Percentiles rank a stretch among this genome's conserved stretches.
Conservation (phyloP, 2,113 vertebrate species). For the Drymodes brunneopygia region DNA sequence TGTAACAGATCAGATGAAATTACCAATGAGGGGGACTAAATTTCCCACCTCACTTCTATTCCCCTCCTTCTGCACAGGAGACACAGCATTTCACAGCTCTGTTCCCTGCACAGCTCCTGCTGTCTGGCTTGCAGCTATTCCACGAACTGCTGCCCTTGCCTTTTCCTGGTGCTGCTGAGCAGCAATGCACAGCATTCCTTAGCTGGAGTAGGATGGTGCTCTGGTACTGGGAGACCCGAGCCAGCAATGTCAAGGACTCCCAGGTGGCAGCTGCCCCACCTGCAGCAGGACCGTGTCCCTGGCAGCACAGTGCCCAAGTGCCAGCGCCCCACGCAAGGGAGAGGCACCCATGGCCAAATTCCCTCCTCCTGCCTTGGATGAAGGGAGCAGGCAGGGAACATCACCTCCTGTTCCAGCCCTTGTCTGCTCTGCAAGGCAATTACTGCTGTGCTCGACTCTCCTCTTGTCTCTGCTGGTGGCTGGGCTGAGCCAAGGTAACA, state of each 20-base stretch:
- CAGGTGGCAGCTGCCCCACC: neutral
- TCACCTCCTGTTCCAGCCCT: neutral
- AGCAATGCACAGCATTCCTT: neutral
- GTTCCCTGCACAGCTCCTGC: rapidly evolving
- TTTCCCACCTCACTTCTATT: neutral
- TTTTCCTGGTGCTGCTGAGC: neutral
- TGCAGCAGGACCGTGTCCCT: rapidly evolving
- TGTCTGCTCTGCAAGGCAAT: neutral
- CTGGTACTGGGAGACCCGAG: rapidly evolving
- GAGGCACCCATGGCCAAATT: neutral
- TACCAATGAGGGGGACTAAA: neutral
- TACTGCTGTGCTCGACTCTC: neutral
- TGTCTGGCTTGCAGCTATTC: neutral
- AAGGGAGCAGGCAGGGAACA: neutral
- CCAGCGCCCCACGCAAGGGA: rapidly evolving
- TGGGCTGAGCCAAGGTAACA: neutral
- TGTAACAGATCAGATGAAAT: neutral
- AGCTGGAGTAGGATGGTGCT: neutral
- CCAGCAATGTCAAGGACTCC: neutral
- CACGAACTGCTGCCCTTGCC: neutral
- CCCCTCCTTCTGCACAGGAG: neutral
- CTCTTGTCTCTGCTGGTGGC: neutral
- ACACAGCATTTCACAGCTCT: neutral
- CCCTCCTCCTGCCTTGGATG: neutral
- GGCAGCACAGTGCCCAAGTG: neutral